Base-by-base conservation (phyloP, 2,113 vertebrate species). In the Phylloscopus trochiloides region DNA sequence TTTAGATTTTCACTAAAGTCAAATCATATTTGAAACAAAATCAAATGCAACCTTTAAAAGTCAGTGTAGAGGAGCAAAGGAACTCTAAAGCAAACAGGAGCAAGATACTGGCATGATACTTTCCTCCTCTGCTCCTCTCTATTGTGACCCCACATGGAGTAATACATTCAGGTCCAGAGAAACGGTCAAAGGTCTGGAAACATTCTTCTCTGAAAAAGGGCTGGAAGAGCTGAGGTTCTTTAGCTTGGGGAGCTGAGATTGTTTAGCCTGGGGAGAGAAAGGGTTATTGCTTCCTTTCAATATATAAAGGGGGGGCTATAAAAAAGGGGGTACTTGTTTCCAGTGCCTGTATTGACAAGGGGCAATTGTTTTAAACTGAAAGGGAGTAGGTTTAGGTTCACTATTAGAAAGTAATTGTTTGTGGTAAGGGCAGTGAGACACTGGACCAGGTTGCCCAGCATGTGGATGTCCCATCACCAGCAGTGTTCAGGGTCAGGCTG, bases 261-360 rank as follows among this genome's bases (percentile, higher is more conserved):
- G 5, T 67, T 73, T 16, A 40, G 17, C 32, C 6, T 51, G 31
- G 8, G 2, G 26, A 58, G 50, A 13, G 21, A 55, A 70, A 48
- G 12, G 19, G 14, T 58, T 74, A 36, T 6, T 88, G 8, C 3
- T 10, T 12, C 17, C 26, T 63, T 68, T 70, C 34, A 20, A 0
- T 48, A 4, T 15, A 14, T 22, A 19, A 21, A 58, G 1, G 2
- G 17, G 17, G 17, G 1, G 2, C 20, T n/a, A 8, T 54, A 59
- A 34, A 18, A 77, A 32, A 52, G 7, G 5, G 1, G 2, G 10
- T 3, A 20, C 32, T 65, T 54, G 8, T 58, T 58, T 61, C 26
- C 38, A 28, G 3, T 38, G 7, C 1, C 7, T 59, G 16, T 52
- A 31, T 28, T 18, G 13, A 40, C 12, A 65, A 70, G 32, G 17